Percentiles rank a stretch among this genome's conserved stretches.
These are phyloP conservation scores for Lasius fuliginosus DNA, from an alignment of 2,888 invertebrate genomes.

Conservation along the genomic window DNA sequence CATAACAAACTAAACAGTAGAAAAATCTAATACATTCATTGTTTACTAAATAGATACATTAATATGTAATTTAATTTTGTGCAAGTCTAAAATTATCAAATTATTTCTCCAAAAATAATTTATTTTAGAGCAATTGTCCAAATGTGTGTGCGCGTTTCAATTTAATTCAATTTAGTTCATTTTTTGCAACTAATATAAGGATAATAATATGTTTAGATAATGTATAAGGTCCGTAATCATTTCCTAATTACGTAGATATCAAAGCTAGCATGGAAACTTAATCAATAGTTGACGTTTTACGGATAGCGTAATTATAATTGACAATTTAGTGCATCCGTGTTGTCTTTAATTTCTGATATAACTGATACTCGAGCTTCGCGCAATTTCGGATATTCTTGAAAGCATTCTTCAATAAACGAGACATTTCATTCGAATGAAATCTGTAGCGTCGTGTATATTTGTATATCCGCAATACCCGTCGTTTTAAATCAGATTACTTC, in stretches of 20 bases:
- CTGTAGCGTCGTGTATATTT: slow-evolving; percentile 54
- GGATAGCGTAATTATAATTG: background rate
- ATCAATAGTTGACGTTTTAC: slow-evolving; percentile 6
- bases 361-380: slow-evolving; percentile 53
- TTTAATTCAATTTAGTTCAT: background rate
- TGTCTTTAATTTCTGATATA: slow-evolving; percentile 59
- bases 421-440: slow-evolving; percentile 54
- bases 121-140: background rate
- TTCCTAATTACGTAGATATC: background rate
- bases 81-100: background rate
- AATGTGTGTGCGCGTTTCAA: background rate
- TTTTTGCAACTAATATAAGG: background rate
- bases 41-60: background rate
- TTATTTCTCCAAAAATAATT: background rate
- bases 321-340: slow-evolving; percentile 31
- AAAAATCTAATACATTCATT: background rate
- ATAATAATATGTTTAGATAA: background rate
- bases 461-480: slow-evolving; percentile 45
- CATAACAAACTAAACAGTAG: background rate
- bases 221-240: background rate
- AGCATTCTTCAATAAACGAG: slow-evolving; percentile 69
- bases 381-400: slow-evolving; percentile 35
- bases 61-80: background rate
- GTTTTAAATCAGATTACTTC: slow-evolving; percentile 60
- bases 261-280: background rate